These are phyloP conservation scores for Leucoma salicis DNA, from an alignment of 2,888 invertebrate species.

Conservation along the genomic window DNA sequence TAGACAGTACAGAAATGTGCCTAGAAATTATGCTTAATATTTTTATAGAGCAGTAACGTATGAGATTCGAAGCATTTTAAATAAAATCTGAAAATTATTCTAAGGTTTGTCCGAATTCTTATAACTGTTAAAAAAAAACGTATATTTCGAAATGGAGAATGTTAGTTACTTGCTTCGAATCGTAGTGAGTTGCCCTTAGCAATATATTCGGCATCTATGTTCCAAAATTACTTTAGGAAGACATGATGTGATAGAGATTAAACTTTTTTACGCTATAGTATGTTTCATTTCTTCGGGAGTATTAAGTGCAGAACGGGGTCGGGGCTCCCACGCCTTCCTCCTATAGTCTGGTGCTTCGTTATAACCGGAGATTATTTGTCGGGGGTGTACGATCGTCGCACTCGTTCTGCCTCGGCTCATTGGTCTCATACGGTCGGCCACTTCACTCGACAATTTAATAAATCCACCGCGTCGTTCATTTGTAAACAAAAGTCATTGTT, in stretches of 20 bases:
- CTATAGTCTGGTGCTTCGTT: constrained; percentile 37
- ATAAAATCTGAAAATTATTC: constrained; percentile 13
- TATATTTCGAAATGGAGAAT: constrained; percentile 6
- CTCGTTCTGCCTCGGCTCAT: constrained; percentile 61
- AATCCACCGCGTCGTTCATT: constrained; percentile 66
- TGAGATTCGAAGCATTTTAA: constrained; percentile 61
- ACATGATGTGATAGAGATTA: constrained; percentile 80
- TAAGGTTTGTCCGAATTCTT: constrained; percentile 15
- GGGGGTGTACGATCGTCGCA: constrained; percentile 64
- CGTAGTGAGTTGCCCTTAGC: constrained; percentile 66
- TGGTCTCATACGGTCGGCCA: constrained; percentile 55
- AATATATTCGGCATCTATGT: constrained; percentile 72
- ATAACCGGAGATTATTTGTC: constrained; percentile 35
- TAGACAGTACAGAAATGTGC: constrained; percentile 79
- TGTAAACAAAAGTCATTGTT: constrained; percentile 81
- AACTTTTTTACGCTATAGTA: constrained; percentile 76
- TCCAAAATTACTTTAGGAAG: constrained; percentile 74
- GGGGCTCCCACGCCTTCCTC: constrained; percentile 72
- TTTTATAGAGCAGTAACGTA: constrained; percentile 75
- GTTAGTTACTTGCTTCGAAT: constrained; percentile 60
- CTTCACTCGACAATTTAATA: constrained; percentile 68
- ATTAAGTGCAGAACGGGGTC: constrained; percentile 42
- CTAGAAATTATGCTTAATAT: constrained; percentile 79
- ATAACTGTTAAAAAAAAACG: constrained; percentile 14
- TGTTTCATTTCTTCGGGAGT: constrained; percentile 28